Percentiles rank a stretch among this genome's conserved stretches.
phyloP scores from a whole-genome alignment of 1,140 invertebrate species.

The Adelges cooleyi region DNA sequence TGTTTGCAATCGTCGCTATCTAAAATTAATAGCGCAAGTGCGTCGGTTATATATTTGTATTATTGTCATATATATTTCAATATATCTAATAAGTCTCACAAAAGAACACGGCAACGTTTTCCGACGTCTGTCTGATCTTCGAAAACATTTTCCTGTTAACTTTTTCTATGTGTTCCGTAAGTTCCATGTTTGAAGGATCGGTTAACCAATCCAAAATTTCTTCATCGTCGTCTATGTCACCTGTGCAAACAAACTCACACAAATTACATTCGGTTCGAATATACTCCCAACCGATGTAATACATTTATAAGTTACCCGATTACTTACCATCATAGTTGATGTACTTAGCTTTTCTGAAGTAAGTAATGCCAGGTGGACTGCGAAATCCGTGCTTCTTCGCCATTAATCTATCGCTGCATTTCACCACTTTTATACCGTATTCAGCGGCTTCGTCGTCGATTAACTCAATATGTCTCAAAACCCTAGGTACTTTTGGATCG shows the following conservation, averaged over 20 bases:
- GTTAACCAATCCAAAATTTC: conserved; percentile 89
- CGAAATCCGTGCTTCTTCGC: conserved; percentile 87
- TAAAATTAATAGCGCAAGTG: conserved; percentile 37
- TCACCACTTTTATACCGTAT: conserved; percentile 84
- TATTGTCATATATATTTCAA: background rate
- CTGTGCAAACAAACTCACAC: conserved; percentile 36
- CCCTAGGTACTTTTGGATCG: conserved; percentile 61
- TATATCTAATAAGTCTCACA: conserved; percentile 55
- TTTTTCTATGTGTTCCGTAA: conserved; percentile 83
- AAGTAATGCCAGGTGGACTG: conserved; percentile 78
- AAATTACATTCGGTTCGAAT: background rate
- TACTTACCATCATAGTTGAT: conserved; percentile 74
- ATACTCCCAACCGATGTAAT: no score
- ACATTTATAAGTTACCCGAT: conserved; percentile 23
- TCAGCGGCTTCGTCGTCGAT: conserved; percentile 85
- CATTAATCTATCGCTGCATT: conserved; percentile 80
- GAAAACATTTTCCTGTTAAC: conserved; percentile 90
- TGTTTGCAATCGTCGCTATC: conserved; percentile 90
- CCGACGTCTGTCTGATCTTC: conserved; percentile 76
- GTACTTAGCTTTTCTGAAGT: conserved; percentile 79
- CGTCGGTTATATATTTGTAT: background rate
- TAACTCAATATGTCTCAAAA: conserved; percentile 72
- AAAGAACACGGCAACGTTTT: conserved; percentile 90
- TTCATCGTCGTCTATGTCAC: conserved; percentile 83
- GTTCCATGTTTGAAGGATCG: conserved; percentile 86